Evolutionary conservation across 2,113 vertebrate genomes (phyloP).

Genomic region (Chlamydotis undulata): DNA sequence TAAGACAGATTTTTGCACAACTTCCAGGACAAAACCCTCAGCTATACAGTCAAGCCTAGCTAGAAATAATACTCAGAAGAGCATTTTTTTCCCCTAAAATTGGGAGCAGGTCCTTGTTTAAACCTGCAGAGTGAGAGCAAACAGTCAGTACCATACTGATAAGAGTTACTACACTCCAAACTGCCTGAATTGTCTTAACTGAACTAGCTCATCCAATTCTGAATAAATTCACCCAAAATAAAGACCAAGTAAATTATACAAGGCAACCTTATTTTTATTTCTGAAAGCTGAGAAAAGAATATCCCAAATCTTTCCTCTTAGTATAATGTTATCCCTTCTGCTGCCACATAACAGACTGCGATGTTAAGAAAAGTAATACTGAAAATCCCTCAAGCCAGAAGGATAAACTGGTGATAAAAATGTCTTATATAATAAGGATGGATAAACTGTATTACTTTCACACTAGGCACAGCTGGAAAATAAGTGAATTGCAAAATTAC

Average conservation of each 20-base stretch:
- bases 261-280: neutral
- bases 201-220: neutral
- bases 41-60: neutral
- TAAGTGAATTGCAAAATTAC: slow-evolving; percentile 47
- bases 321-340: neutral
- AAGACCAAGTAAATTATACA: neutral
- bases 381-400: slow-evolving; percentile 44
- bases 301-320: neutral
- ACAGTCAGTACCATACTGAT: neutral
- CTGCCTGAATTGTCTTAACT: neutral
- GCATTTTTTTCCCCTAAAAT: neutral
- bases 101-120: neutral
- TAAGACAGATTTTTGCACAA: neutral
- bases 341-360: neutral
- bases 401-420: neutral
- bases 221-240: neutral
- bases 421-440: neutral
- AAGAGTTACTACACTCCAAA: neutral
- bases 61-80: neutral
- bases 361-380: slow-evolving; percentile 12
- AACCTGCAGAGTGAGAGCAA: neutral
- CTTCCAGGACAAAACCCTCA: neutral
- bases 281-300: neutral
- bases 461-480: slow-evolving; percentile 34
- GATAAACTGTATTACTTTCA: slow-evolving; percentile 37